Percentiles rank a stretch among this genome's conserved stretches.
These are phyloP conservation scores for Brachionus plicatilis DNA, from an alignment of 1,140 invertebrate species.

Conservation along the genomic window DNA sequence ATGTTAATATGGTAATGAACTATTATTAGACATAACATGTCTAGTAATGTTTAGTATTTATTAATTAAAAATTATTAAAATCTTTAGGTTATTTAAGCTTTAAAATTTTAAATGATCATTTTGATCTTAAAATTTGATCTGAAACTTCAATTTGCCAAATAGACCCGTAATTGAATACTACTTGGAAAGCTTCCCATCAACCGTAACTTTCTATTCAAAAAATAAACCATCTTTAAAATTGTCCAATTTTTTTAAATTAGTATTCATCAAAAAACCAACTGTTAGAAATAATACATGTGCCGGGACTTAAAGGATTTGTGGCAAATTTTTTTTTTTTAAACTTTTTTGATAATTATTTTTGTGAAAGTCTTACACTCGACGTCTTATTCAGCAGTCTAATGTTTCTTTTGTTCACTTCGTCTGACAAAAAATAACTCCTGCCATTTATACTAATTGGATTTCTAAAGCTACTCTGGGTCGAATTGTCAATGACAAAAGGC, in stretches of 20 bases:
- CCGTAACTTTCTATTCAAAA: constrained; percentile 19
- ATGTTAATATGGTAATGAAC: no score
- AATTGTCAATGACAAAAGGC: constrained; percentile 2
- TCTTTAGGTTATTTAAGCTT: no score
- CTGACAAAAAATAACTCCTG: constrained; percentile 2
- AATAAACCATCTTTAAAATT: not conserved
- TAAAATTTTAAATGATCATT: no score
- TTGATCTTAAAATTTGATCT: no score
- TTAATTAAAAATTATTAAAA: no score
- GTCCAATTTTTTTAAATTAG: not conserved
- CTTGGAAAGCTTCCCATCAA: constrained; percentile 22
- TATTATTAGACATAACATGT: no score
- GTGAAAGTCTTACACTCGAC: constrained; percentile 13
- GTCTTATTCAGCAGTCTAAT: not conserved
- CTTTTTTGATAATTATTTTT: not conserved
- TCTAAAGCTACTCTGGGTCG: not conserved
- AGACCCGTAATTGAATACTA: not conserved
- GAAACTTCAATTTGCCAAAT: no score
- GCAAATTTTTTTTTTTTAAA: not conserved
- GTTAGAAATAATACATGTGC: not conserved
- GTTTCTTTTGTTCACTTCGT: not conserved
- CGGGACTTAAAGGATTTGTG: not conserved
- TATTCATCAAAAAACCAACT: not conserved
- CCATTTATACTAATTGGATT: constrained; percentile 33
- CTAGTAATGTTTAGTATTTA: no score